phyloP scores from a whole-genome alignment of 2,797 vertebrate genomes.

The Ambastaia sidthimunki region DNA sequence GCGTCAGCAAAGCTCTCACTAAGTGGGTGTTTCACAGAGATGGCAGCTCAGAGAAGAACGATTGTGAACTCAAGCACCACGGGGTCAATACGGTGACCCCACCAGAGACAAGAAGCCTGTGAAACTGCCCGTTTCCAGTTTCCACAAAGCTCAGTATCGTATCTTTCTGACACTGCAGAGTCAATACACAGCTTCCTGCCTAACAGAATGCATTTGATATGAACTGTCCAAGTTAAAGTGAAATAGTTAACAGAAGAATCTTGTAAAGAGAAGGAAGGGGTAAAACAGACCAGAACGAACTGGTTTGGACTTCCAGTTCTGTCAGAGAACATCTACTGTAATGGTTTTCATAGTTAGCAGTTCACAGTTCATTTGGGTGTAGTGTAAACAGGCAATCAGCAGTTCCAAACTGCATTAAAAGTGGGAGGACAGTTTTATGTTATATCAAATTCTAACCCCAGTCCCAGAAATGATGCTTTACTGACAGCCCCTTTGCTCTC shows the following conservation, averaged over 20 bases:
- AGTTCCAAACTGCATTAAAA: slow-evolving; percentile 57
- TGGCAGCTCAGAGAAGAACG: background rate
- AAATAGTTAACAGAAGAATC: slow-evolving; percentile 43
- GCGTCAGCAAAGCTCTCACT: slow-evolving; percentile 26
- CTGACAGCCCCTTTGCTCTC: slow-evolving; percentile 32
- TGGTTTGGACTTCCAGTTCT: slow-evolving; percentile 34
- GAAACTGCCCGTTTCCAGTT: slow-evolving; percentile 50
- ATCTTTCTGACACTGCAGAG: slow-evolving; percentile 43
- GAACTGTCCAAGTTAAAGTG: slow-evolving; percentile 50
- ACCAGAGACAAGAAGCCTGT: slow-evolving; percentile 44
- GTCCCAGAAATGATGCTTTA: slow-evolving; percentile 47
- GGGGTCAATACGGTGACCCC: slow-evolving; percentile 43
- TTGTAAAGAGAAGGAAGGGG: slow-evolving; percentile 27
- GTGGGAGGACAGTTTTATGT: slow-evolving; percentile 56
- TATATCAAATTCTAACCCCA: slow-evolving; percentile 64
- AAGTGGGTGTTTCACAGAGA: slow-evolving; percentile 40
- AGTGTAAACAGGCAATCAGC: slow-evolving; percentile 16
- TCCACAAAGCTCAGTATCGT: slow-evolving; percentile 35
- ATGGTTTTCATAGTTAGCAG: slow-evolving; percentile 5
- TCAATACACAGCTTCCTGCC: slow-evolving; percentile 58
- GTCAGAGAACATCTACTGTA: slow-evolving; percentile 28
- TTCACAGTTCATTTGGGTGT: no score
- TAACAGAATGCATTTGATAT: slow-evolving; percentile 52
- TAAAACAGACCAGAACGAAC: slow-evolving; percentile 50
- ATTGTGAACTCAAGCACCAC: slow-evolving; percentile 42